Base-by-base conservation (phyloP, 2,888 invertebrate species). In the Epinotia bilunana region DNA sequence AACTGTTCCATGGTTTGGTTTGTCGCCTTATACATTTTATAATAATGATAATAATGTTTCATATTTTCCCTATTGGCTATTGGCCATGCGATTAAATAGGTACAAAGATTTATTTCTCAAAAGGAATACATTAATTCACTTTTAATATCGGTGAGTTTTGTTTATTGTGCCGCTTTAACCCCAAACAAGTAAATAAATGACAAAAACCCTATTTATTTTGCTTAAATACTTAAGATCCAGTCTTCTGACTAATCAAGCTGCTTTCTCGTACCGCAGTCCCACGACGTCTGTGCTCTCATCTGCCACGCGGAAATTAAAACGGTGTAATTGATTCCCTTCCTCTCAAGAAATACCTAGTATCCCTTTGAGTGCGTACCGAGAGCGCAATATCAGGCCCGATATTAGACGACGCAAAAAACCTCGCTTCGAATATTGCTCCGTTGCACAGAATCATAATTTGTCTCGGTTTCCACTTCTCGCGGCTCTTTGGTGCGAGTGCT, bases 391-490 rank as follows among this genome's bases (percentile, higher is more conserved):
- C 74, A 46, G 72, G 33, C 23, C 63, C 65, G 71, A 71, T 75
- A 71, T 71, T 65, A 71, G 60, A 57, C 57, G 63, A 20, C 53
- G 67, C 71, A 72, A 72, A 75, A 70, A 67, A 57, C 61, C 43
- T 49, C 28, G 13, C 65, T n/a, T 18, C 55, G 67, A 57, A 57
- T 57, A 67, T 71, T 72, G 65, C 75, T 75, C 67, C 61, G 74
- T 20, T 67, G 75, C 71, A 71, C 71, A 72, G 65, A 65, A 43
- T 65, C 71, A 74, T 71, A 71, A 74, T 74, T 65, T 71, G 71
- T 61, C 53, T 64, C 60, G 68, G 28, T 60, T 43, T 33, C 58
- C 62, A 72, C 16, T 72, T 53, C 55, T 28, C 28, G 18, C 16
- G 18, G 28, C 46, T 20, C 63, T 69, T 74, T 69, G 68, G 7